These are phyloP conservation scores for Acanthosepion pharaonis DNA, from an alignment of 2,888 invertebrate species.

Conservation along the genomic window DNA sequence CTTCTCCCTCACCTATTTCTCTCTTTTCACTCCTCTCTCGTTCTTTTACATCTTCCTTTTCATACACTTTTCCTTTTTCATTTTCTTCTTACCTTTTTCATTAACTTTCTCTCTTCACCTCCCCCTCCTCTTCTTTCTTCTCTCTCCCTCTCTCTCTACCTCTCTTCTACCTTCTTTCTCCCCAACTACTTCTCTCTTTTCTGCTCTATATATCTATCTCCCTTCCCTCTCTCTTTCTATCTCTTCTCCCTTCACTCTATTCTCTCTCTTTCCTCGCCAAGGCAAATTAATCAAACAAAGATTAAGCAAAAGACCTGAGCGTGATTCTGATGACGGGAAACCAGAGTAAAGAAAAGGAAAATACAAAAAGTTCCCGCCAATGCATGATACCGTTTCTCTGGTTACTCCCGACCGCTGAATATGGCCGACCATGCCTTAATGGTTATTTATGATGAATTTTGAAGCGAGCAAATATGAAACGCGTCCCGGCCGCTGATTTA, in stretches of 20 bases:
- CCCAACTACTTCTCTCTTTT: neutral
- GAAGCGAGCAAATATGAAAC: slow-evolving; percentile 33
- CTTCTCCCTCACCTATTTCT: neutral
- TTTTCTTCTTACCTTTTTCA: neutral
- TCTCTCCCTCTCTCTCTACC: neutral
- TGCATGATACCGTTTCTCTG: neutral
- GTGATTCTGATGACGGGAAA: neutral
- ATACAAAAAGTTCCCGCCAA: neutral
- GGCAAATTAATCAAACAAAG: slow-evolving; percentile 6
- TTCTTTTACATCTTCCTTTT: neutral
- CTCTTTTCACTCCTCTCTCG: neutral
- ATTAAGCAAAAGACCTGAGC: slow-evolving; percentile 4
- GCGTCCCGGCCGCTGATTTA: slow-evolving; percentile 33
- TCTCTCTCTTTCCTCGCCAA: neutral
- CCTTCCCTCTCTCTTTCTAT: neutral
- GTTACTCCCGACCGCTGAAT: neutral
- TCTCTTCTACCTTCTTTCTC: neutral
- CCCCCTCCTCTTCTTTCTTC: too few relatives aligned
- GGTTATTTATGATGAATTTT: slow-evolving; percentile 33
- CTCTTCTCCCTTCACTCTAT: neutral
- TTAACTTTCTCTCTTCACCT: neutral
- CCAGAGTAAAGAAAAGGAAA: neutral
- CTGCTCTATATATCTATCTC: neutral
- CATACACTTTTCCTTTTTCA: neutral
- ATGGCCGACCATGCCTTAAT: neutral